Conservation (phyloP, 2,113 vertebrate genomes). For the Ctenomys sociabilis region DNA sequence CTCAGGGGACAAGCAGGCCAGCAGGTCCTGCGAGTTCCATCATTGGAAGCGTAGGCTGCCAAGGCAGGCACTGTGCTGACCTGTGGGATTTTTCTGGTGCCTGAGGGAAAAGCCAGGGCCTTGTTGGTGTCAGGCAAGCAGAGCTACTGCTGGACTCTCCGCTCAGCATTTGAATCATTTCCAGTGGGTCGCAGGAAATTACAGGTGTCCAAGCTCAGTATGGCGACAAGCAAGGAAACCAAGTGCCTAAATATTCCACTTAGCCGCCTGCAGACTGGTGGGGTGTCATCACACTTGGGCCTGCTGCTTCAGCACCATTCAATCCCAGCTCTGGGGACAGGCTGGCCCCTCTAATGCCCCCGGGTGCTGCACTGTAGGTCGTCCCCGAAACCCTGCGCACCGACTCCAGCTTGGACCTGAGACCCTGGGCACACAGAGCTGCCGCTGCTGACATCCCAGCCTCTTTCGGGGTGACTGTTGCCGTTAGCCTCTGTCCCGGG, state of each 20-base stretch:
- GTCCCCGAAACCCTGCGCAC: not conserved
- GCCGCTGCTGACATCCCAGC: not conserved
- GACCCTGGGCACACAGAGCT: too few relatives aligned
- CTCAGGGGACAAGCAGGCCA: not conserved
- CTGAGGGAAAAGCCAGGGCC: not conserved
- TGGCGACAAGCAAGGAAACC: not conserved
- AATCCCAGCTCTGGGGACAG: not conserved
- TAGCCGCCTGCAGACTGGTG: not conserved
- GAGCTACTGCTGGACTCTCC: too few relatives aligned
- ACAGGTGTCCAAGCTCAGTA: not conserved
- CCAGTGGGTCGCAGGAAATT: not conserved
- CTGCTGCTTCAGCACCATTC: too few relatives aligned
- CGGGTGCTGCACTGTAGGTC: not conserved
- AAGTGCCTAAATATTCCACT: not conserved
- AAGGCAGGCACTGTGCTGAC: not conserved
- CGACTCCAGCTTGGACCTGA: not conserved
- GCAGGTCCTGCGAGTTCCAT: not conserved
- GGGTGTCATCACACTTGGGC: not conserved
- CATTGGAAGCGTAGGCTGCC: not conserved
- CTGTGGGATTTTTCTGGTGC: not conserved
- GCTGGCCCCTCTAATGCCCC: not conserved
- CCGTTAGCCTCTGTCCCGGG: rapidly evolving
- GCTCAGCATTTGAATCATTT: not conserved
- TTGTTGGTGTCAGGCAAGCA: too few relatives aligned
- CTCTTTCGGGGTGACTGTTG: too few relatives aligned